These are phyloP conservation scores for Incurvaria masculella DNA, from an alignment of 2,888 invertebrate genomes.

Conservation along the genomic window DNA sequence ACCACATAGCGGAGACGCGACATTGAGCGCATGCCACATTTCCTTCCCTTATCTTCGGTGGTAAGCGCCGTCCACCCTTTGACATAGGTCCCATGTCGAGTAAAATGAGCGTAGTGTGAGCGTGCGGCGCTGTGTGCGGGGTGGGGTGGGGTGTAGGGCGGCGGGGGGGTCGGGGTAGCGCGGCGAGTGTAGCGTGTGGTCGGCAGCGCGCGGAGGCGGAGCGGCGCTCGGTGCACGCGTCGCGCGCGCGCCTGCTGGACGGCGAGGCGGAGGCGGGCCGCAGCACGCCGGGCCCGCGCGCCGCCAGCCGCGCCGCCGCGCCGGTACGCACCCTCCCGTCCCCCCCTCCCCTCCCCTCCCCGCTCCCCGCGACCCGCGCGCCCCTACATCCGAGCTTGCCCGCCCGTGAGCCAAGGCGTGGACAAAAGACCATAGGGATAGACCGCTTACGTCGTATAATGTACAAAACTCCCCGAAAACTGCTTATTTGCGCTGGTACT, in stretches of 20 bases:
- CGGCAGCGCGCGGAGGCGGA: slow-evolving; percentile 20
- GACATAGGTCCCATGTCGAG: no score
- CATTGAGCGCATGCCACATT: no score
- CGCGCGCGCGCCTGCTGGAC: slow-evolving; percentile 47
- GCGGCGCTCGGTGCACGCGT: slow-evolving; percentile 22
- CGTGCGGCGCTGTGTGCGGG: slow-evolving; percentile 5
- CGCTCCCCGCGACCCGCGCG: slow-evolving; percentile 23
- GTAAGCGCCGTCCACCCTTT: no score
- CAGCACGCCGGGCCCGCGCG: slow-evolving; percentile 46
- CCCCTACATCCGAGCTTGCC: slow-evolving; percentile 9
- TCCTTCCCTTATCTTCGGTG: no score
- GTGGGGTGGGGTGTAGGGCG: not conserved
- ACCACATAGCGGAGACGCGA: no score
- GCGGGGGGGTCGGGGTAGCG: not conserved
- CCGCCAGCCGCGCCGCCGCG: slow-evolving; percentile 19
- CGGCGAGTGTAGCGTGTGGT: slow-evolving; percentile 9
- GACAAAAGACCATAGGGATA: no score
- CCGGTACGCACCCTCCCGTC: slow-evolving; percentile 13
- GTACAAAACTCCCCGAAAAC: no score
- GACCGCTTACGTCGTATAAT: no score
- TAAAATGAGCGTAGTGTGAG: no score
- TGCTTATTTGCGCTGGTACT: no score
- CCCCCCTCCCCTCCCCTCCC: slow-evolving; percentile 12
- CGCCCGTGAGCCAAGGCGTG: no score
- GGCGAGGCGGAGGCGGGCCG: slow-evolving; percentile 50